Percentiles rank a stretch among this genome's conserved stretches.
Evolutionary conservation across 2,113 vertebrate species (phyloP).

Genomic region (Macquaria ambigua): DNA sequence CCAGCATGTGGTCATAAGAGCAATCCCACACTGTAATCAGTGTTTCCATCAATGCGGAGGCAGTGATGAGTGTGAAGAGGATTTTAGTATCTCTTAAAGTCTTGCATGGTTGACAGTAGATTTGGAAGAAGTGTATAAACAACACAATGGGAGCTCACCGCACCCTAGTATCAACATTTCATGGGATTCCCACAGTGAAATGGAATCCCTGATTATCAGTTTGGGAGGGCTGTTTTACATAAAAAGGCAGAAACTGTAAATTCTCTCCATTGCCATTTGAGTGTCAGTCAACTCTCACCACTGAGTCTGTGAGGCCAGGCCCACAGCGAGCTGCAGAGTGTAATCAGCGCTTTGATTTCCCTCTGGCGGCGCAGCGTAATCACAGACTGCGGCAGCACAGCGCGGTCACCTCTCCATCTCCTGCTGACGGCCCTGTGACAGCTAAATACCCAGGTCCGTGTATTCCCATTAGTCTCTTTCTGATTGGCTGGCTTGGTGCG

Average conservation of each 20-base stretch:
- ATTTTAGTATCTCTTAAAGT: conserved; percentile 45
- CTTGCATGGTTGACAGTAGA: not conserved
- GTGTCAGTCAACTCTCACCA: conserved; percentile 74
- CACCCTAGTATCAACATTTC: conserved; percentile 24
- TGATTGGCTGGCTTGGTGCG: conserved; percentile 75
- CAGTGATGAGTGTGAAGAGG: conserved; percentile 59
- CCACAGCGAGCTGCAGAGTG: conserved; percentile 59
- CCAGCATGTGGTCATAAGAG: conserved; percentile 46
- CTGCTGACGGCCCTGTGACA: conserved; percentile 71
- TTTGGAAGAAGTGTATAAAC: conserved; percentile 51
- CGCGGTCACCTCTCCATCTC: conserved; percentile 68
- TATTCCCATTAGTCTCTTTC: conserved; percentile 66
- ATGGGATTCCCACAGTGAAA: conserved; percentile 52
- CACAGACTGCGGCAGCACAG: conserved; percentile 67
- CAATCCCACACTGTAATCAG: conserved; percentile 64
- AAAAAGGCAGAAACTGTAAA: conserved; percentile 47
- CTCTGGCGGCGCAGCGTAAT: conserved; percentile 68
- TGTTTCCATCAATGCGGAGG: conserved; percentile 67
- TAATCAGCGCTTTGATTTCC: conserved; percentile 81
- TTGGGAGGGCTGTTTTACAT: conserved; percentile 34
- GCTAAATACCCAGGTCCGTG: conserved; percentile 74
- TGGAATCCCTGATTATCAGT: conserved; percentile 54
- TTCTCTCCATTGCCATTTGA: conserved; percentile 59
- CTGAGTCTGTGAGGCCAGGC: conserved; percentile 57
- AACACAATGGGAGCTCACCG: conserved; percentile 28